Percentiles rank a stretch among this genome's conserved stretches.
These are phyloP conservation scores for Pseudomugil gertrudae DNA, from an alignment of 2,797 vertebrate species.

Conservation along the genomic window DNA sequence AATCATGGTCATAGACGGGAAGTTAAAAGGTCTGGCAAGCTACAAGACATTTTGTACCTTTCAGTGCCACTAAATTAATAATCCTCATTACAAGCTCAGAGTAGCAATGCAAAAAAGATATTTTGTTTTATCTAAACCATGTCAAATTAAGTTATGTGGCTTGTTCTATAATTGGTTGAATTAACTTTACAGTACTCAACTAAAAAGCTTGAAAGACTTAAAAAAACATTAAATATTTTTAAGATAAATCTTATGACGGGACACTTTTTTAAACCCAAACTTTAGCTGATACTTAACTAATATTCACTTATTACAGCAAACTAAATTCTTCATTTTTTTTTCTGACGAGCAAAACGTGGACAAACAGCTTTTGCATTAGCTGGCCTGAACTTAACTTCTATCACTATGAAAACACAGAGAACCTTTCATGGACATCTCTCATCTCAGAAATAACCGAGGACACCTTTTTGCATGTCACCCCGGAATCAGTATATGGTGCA, in stretches of 20 bases:
- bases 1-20: slow-evolving; percentile 1
- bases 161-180: neutral
- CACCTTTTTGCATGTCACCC: neutral
- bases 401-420: neutral
- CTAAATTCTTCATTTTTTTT: neutral
- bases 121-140: too few species aligned
- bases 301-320: neutral
- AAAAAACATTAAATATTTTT: neutral
- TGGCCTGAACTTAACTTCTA: neutral
- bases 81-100: neutral
- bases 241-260: too few species aligned
- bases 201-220: neutral
- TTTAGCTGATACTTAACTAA: neutral
- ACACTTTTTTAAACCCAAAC: neutral
- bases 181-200: neutral
- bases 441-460: neutral
- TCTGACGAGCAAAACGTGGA: too few species aligned
- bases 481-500: too few species aligned
- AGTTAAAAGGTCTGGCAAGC: neutral
- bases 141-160: neutral
- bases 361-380: neutral
- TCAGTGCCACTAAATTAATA: neutral
- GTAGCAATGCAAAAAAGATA: neutral
- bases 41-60: slow-evolving; percentile 6
- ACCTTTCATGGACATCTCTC: neutral